Percentiles rank a stretch among this genome's conserved stretches.
Evolutionary conservation across 2,113 vertebrate species (phyloP).

Genomic region (Indicator maculatus): DNA sequence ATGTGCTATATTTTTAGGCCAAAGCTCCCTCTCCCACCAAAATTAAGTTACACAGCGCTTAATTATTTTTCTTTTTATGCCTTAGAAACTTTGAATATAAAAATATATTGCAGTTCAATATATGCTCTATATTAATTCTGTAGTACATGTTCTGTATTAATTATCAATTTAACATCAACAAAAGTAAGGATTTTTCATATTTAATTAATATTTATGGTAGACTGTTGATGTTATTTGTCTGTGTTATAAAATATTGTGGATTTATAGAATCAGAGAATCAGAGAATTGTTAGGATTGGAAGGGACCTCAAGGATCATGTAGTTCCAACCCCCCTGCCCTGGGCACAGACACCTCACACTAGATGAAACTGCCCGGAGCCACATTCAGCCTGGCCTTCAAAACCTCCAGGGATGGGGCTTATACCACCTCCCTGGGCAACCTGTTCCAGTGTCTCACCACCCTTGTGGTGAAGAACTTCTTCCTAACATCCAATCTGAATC

Average conservation of each 20-base stretch:
- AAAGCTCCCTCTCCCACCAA: neutral
- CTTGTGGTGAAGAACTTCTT: too few species aligned
- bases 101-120: neutral
- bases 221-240: neutral
- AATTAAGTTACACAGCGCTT: neutral
- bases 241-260: neutral
- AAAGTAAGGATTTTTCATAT: neutral
- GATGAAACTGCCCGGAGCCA: too few species aligned
- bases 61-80: neutral
- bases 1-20: neutral
- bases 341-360: too few species aligned
- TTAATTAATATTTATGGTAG: neutral
- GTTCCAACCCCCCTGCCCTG: too few species aligned
- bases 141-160: neutral
- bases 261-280: neutral
- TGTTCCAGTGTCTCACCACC: too few species aligned
- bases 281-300: too few species aligned
- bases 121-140: neutral
- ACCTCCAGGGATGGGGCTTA: too few species aligned
- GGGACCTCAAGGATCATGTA: too few species aligned
- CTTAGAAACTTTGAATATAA: neutral
- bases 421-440: too few species aligned
- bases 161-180: neutral
- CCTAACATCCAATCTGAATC: too few species aligned
- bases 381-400: too few species aligned